Percentiles rank a stretch among this genome's conserved stretches.
phyloP scores from a whole-genome alignment of 2,888 invertebrate species.

The Cloeon dipterum region DNA sequence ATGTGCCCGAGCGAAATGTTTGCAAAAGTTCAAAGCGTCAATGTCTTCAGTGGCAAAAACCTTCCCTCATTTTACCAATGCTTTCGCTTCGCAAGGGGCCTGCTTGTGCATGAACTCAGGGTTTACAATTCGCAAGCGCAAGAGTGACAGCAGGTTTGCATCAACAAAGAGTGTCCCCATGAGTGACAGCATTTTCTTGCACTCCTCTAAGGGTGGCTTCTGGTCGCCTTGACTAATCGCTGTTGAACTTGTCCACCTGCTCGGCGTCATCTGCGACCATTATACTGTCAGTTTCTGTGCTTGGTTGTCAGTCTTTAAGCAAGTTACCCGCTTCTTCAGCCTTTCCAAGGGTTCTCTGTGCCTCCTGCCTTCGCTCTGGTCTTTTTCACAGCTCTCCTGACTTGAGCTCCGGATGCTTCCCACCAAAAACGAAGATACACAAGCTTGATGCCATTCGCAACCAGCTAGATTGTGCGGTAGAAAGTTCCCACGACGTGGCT shows the following conservation, averaged over 20 bases:
- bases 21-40: constrained; percentile 94
- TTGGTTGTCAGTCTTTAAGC: not conserved
- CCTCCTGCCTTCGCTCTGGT: constrained; percentile 74
- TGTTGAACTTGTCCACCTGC: constrained; percentile 86
- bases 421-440: constrained; percentile 97
- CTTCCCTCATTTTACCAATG: constrained; percentile 73
- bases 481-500: constrained; percentile 94
- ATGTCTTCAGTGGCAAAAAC: constrained; percentile 97
- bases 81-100: constrained; percentile 97
- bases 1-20: constrained; percentile 69
- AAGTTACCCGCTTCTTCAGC: constrained; percentile 69
- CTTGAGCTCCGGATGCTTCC: constrained; percentile 93
- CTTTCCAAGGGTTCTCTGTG: constrained; percentile 76
- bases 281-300: too few relatives aligned
- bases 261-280: constrained; percentile 75
- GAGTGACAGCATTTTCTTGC: constrained; percentile 57
- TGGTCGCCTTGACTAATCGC: constrained; percentile 77
- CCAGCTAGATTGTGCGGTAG: constrained; percentile 85
- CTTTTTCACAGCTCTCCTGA: constrained; percentile 79
- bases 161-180: constrained; percentile 94
- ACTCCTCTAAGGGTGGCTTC: constrained; percentile 75
- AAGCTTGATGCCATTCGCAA: constrained; percentile 95
- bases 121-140: too few relatives aligned
- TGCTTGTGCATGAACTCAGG: constrained; percentile 10
- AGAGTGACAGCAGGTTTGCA: constrained; percentile 18